A percentile compares a stretch with the other conserved stretches of the same genome.
Conservation (phyloP, 2,113 vertebrate species). For the Phainopepla nitens region DNA sequence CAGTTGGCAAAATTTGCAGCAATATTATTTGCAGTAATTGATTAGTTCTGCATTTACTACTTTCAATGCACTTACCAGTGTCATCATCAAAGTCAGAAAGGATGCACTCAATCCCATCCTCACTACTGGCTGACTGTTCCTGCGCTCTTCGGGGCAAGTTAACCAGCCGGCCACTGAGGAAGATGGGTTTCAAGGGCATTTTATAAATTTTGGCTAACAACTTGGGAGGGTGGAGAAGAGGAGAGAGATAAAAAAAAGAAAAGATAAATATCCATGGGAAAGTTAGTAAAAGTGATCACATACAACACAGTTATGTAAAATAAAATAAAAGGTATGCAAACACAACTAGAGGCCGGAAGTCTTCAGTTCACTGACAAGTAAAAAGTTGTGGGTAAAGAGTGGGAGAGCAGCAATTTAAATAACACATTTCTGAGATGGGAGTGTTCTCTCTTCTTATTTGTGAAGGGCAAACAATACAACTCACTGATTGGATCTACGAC, state of each 20-base stretch:
- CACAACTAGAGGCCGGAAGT: not conserved
- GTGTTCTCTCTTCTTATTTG: not conserved
- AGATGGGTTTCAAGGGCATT: conserved; percentile 95
- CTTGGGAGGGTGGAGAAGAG: conserved; percentile 51
- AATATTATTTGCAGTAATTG: too few species aligned
- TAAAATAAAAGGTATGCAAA: not conserved
- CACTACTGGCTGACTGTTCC: conserved; percentile 86
- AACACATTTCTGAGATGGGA: not conserved
- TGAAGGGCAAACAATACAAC: not conserved
- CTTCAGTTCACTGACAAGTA: not conserved
- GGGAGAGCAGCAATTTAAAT: not conserved
- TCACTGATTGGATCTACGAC: not conserved
- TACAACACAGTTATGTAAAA: not conserved
- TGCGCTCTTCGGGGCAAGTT: conserved; percentile 83
- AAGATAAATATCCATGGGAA: not conserved
- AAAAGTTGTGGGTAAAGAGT: not conserved
- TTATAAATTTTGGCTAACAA: conserved; percentile 96
- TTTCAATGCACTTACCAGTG: conserved; percentile 77
- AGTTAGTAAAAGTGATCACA: not conserved
- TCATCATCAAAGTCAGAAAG: conserved; percentile 93
- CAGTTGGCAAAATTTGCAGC: not conserved
- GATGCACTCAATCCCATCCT: conserved; percentile 88
- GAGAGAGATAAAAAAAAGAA: not conserved
- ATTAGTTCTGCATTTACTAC: not conserved
- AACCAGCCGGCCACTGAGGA: conserved; percentile 84